Percentiles rank a stretch among this genome's conserved stretches.
Conservation (phyloP, 2,113 vertebrate species). For the Climacteris rufus region DNA sequence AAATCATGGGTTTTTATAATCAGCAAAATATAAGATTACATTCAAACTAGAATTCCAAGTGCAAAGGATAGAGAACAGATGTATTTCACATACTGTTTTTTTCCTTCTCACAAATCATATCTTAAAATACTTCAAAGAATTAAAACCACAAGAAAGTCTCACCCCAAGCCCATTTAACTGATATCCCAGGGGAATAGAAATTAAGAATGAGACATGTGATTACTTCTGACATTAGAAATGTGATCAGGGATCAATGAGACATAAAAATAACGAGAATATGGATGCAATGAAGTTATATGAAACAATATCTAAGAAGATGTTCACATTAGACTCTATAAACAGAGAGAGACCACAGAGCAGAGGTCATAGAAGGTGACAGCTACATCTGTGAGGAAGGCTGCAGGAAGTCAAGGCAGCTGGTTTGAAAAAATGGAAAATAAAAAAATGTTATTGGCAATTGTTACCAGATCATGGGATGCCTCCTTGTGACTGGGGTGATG, state of each 20-base stretch:
- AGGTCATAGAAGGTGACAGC: conserved; percentile 4
- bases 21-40: background rate
- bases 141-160: background rate
- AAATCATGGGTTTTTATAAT: background rate
- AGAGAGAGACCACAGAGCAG: background rate
- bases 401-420: background rate
- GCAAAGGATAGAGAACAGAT: conserved; percentile 10
- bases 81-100: background rate
- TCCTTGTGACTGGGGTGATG: background rate
- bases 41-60: background rate
- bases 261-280: background rate
- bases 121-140: background rate
- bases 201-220: background rate
- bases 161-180: background rate
- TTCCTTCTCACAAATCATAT: background rate
- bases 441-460: background rate
- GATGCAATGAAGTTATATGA: background rate
- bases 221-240: background rate
- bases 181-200: background rate
- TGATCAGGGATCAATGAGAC: background rate
- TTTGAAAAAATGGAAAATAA: background rate
- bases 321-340: background rate
- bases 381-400: conserved; percentile 11
- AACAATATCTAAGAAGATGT: background rate
- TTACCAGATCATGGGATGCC: conserved; percentile 15